Conservation (phyloP, 2,888 invertebrate species). For the Agrilus biguttatus region DNA sequence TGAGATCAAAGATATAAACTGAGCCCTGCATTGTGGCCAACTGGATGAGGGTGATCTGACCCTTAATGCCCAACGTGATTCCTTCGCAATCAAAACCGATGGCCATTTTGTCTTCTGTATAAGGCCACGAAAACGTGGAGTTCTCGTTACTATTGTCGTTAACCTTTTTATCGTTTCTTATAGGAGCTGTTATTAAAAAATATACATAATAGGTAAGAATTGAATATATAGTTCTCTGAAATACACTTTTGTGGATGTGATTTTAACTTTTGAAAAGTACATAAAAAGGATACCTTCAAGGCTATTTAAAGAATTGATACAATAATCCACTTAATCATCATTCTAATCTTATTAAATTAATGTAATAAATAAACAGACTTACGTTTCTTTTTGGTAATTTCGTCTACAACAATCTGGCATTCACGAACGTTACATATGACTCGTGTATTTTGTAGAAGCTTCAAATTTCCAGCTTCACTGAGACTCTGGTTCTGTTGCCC, state of each 20-base stretch:
- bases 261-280: no score
- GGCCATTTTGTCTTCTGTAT: conserved; percentile 36
- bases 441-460: conserved; percentile 66
- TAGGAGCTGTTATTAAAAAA: not conserved
- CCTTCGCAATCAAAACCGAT: conserved; percentile 88
- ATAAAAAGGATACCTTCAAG: no score
- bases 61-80: conserved; percentile 79
- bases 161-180: not conserved
- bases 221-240: no score
- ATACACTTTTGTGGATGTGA: no score
- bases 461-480: conserved; percentile 65
- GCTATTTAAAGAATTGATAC: no score
- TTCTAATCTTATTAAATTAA: no score
- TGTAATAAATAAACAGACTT: not conserved
- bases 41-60: conserved; percentile 75
- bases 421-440: conserved; percentile 70
- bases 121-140: conserved; percentile 21
- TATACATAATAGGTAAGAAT: no score
- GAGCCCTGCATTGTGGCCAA: conserved; percentile 70
- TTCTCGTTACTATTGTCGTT: not conserved
- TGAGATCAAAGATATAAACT: conserved; percentile 76
- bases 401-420: conserved; percentile 60
- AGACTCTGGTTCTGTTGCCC: conserved; percentile 18
- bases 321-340: no score
- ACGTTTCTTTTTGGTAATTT: conserved; percentile 45